These are phyloP conservation scores for Muscicapa striata DNA, from an alignment of 2,797 vertebrate genomes.

Conservation along the genomic window DNA sequence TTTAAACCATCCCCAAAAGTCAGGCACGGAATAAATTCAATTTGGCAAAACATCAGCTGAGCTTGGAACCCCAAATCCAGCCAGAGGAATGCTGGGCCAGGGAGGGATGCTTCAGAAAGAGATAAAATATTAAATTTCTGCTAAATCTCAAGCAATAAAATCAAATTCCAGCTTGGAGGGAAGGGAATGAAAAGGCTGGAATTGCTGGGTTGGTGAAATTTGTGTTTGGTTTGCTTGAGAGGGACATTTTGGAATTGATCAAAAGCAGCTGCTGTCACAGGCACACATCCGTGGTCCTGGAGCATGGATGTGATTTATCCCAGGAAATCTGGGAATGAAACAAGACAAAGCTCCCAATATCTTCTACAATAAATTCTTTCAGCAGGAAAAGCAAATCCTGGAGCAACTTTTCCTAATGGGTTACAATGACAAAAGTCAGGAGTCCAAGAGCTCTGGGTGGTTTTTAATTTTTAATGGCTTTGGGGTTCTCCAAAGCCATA, in stretches of 20 bases:
- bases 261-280: slow-evolving; percentile 52
- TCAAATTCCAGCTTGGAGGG: not conserved
- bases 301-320: slow-evolving; percentile 18
- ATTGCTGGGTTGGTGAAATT: not conserved
- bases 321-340: not conserved
- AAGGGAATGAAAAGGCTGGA: not conserved
- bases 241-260: slow-evolving; percentile 14
- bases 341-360: slow-evolving; percentile 30
- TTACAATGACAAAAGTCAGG: not conserved
- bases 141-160: slow-evolving; percentile 27
- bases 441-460: not conserved
- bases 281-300: not conserved
- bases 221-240: slow-evolving; percentile 13
- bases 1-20: not conserved
- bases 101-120: not conserved
- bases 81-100: slow-evolving; percentile 13
- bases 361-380: slow-evolving; percentile 44
- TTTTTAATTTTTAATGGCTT: not conserved
- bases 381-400: not conserved
- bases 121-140: slow-evolving; percentile 24
- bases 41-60: not conserved
- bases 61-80: not conserved
- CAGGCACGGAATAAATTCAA: not conserved
- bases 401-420: not conserved
- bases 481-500: not conserved